A percentile compares a stretch with the other conserved stretches of the same genome.
phyloP scores from a whole-genome alignment of 2,888 invertebrate genomes.

The Leptinotarsa haldemani region DNA sequence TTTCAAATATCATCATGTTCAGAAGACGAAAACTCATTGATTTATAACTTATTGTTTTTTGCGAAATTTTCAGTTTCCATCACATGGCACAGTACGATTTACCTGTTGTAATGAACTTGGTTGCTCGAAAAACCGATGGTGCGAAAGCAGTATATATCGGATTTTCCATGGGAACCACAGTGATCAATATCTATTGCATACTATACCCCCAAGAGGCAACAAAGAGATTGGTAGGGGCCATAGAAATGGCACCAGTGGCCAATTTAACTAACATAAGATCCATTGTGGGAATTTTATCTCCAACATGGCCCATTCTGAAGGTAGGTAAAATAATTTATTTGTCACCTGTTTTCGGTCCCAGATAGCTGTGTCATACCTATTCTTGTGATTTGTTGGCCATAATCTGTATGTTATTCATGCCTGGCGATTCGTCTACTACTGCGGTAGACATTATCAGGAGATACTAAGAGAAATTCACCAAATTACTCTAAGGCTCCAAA shows the following conservation, averaged over 20 bases:
- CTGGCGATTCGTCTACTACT: too few species aligned
- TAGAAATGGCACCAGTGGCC: constrained; percentile 22
- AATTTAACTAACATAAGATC: constrained; percentile 9
- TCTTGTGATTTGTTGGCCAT: too few species aligned
- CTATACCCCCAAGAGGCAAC: constrained; percentile 19
- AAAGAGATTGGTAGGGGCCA: constrained; percentile 16
- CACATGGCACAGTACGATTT: constrained; percentile 25
- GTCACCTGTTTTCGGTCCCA: too few species aligned
- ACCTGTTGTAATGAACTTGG: constrained; percentile 16
- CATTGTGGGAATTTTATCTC: neutral
- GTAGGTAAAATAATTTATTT: neutral
- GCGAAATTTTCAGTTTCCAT: constrained; percentile 19
- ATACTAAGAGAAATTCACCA: too few species aligned
- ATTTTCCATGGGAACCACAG: constrained; percentile 24
- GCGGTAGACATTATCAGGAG: too few species aligned
- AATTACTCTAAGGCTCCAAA: too few species aligned
- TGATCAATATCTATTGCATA: constrained; percentile 10
- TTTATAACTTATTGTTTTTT: too few species aligned
- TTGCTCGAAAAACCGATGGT: neutral
- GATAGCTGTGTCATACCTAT: neutral
- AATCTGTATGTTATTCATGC: too few species aligned
- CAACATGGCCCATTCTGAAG: neutral
- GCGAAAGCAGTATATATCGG: constrained; percentile 19
- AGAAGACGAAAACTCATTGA: too few species aligned
- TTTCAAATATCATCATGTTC: too few species aligned